Conservation (phyloP, 2,797 vertebrate genomes). For the Gymnoscopelus microlampas region DNA sequence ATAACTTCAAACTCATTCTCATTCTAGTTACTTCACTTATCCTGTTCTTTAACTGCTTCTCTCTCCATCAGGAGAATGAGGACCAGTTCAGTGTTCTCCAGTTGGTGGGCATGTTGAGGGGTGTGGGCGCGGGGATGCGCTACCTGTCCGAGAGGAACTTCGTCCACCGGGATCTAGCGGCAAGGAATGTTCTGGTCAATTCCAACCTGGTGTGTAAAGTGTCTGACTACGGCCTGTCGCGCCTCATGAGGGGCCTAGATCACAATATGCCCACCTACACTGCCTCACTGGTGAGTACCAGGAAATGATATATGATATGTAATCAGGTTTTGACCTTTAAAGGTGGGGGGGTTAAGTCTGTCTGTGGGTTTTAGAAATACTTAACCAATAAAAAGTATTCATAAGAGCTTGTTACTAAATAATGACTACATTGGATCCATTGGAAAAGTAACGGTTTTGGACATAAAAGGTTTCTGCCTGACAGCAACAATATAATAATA, state of each 20-base stretch:
- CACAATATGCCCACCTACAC: constrained; percentile 88
- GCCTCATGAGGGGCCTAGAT: constrained; percentile 89
- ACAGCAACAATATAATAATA: too few relatives aligned
- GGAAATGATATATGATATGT: not conserved
- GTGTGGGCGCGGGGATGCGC: constrained; percentile 95
- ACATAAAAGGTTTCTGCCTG: too few relatives aligned
- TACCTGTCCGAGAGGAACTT: constrained; percentile 95
- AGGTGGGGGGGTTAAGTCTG: too few relatives aligned
- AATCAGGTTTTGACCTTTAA: too few relatives aligned
- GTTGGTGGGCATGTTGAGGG: constrained; percentile 94
- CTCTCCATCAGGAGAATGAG: constrained; percentile 80
- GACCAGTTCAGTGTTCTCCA: constrained; percentile 89
- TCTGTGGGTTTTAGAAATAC: too few relatives aligned
- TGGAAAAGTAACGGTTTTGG: too few relatives aligned
- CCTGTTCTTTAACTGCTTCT: not conserved
- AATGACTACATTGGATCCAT: too few relatives aligned
- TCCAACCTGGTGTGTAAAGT: constrained; percentile 95
- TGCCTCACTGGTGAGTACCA: constrained; percentile 78
- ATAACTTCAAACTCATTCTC: too few relatives aligned
- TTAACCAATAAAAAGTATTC: too few relatives aligned
- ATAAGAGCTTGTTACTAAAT: too few relatives aligned
- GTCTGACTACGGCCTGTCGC: constrained; percentile 92
- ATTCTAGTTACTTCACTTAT: not conserved
- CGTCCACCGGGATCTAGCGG: constrained; percentile 93
- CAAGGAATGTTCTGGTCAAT: constrained; percentile 93